phyloP scores from a whole-genome alignment of 2,797 vertebrate species.

The Epinephelus malabaricus region DNA sequence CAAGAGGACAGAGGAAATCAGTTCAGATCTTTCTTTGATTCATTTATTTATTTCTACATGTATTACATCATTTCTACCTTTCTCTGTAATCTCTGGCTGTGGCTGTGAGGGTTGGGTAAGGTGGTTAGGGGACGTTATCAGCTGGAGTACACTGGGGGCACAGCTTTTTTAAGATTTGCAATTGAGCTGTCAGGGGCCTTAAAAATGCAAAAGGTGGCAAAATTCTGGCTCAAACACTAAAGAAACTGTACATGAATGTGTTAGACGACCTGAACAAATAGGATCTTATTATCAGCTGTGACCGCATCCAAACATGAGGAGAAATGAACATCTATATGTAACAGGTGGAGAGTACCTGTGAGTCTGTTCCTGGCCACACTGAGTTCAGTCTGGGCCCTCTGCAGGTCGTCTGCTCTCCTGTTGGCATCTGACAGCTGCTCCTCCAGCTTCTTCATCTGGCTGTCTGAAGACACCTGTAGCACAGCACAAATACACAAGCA shows the following conservation, averaged over 20 bases:
- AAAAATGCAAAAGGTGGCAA: not conserved
- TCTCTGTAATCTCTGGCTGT: not conserved
- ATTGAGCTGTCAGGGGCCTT: not conserved
- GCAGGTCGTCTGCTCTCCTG: conserved; percentile 87
- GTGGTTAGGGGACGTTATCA: not conserved
- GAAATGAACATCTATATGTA: too few species aligned
- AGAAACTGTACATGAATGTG: not conserved
- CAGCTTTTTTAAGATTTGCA: not conserved
- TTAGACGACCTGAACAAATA: not conserved
- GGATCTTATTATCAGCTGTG: too few species aligned
- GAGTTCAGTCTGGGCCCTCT: conserved; percentile 84
- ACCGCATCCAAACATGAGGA: not conserved
- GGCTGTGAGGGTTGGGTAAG: not conserved
- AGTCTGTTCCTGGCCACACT: conserved; percentile 85
- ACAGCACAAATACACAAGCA: not conserved
- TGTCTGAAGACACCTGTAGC: conserved; percentile 82
- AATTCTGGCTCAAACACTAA: not conserved
- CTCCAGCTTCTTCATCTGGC: conserved; percentile 87
- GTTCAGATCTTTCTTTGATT: too few species aligned
- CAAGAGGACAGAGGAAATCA: too few species aligned
- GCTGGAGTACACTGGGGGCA: too few species aligned
- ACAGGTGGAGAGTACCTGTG: conserved; percentile 72
- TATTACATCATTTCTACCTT: not conserved
- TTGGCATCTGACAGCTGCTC: conserved; percentile 85
- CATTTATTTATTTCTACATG: too few species aligned